Percentiles rank a stretch among this genome's conserved stretches.
Evolutionary conservation across 1,140 invertebrate genomes (phyloP).

Genomic region (Ylistrum balloti): DNA sequence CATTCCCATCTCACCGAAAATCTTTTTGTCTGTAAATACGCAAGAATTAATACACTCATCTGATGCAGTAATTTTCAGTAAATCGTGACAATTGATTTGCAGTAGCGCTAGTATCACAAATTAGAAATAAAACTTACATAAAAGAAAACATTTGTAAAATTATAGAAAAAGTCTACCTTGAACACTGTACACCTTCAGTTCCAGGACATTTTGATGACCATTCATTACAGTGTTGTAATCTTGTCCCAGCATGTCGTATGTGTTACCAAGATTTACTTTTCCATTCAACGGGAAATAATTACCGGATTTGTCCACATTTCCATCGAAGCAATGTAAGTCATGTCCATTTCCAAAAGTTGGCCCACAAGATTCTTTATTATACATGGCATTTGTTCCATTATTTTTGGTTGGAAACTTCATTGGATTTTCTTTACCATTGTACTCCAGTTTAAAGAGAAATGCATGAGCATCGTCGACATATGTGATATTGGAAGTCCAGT

Average conservation of each 20-base stretch:
- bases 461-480: conserved; percentile 59
- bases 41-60: too few species aligned
- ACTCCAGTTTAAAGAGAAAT: conserved; percentile 63
- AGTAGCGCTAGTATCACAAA: too few species aligned
- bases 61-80: too few species aligned
- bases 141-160: too few species aligned
- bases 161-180: too few species aligned
- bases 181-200: conserved; percentile 55
- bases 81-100: too few species aligned
- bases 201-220: conserved; percentile 25
- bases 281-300: conserved; percentile 38
- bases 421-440: conserved; percentile 43
- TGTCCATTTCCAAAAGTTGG: conserved; percentile 54
- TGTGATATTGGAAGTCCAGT: conserved; percentile 42
- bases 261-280: neutral
- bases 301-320: neutral
- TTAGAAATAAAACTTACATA: too few species aligned
- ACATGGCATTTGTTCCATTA: conserved; percentile 40
- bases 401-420: neutral
- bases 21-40: too few species aligned
- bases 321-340: conserved; percentile 41
- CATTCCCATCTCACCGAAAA: too few species aligned
- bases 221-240: conserved; percentile 11
- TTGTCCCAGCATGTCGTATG: conserved; percentile 44
- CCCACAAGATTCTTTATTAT: conserved; percentile 36